Base-by-base conservation (phyloP, 1,140 invertebrate genomes). In the Pseudomyrmex pallidus region DNA sequence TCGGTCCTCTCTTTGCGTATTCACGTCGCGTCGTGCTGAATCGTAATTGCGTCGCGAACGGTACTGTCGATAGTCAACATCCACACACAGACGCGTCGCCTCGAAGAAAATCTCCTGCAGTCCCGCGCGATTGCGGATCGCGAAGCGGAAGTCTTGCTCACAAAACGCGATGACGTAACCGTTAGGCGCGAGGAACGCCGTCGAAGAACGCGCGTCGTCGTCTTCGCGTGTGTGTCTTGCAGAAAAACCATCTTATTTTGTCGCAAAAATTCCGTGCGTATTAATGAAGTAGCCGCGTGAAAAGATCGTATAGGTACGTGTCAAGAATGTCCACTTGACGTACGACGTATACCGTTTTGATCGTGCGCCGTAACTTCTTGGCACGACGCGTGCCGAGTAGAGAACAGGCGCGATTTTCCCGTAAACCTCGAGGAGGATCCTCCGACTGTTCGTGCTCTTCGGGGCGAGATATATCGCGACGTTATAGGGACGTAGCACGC, bases 391-490 rank as follows among this genome's bases (percentile, higher is more conserved):
- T 17, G 66, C 20, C 44, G 64, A 80, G 35, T 35, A 7, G 64
- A 59, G 44, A 22, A 67, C 22, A 57, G 64, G 3, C 10, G 35
- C 76, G 66, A 80, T 72, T 13, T 35, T 5, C 5, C 66, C 44
- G 59, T 80, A 80, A 80, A 70, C 44, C 54, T 72, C 54, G 35
- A 20, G 50, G 25, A 15, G 66, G 15, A 80, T 80, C 76, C 13
- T 77, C 52, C 63, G 54, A 70, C 64, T 78, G 62, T 57, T 35
- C 44, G 44, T 20, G 44, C 44, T 78, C 44, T 7, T 78, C 44
- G 46, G 57, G 70, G 57, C 46, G 77, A 12, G 57, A 68, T 82
- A 87, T 87, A 87, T 87, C 82, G 85, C 78, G 54, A 13, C 46
- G 62, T 80, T 80, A 80, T 59, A 70, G 84, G 78, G 59, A 82